Base-by-base conservation (phyloP, 1,140 invertebrate species). In the Bilobella aurantiaca region DNA sequence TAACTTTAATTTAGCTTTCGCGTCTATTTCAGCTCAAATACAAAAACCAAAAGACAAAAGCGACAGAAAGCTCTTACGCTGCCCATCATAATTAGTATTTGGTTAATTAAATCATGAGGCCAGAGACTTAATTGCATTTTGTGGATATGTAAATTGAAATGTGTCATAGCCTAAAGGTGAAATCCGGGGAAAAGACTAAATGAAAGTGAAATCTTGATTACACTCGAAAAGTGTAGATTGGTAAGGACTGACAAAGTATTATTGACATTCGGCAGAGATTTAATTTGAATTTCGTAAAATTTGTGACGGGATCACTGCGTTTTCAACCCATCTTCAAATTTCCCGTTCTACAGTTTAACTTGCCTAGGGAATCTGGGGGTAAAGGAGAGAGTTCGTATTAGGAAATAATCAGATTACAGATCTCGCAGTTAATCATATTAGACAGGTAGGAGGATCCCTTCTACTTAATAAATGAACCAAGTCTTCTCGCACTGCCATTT, bases 381-480 rank as follows among this genome's bases (percentile, higher is more conserved):
- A 42, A 46, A 64, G 37, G 64, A 46, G 37, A 60, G 64, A 60
- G 47, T n/a, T n/a, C n/a, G 63, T 30, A 34, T 53, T 42, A 61
- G 37, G 42, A 30, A 58, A 59, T 58, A 59, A 46, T 58, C 29
- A 60, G 64, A 61, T 53, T 53, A 53, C 14, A 64, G 62, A 64
- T 32, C 49, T 34, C 31, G 3, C 30, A 32, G 29, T 53, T 64
- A 64, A 64, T 64, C 49, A 64, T 57, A 64, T 64, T 64, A 64
- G 32, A 56, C 62, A 64, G 62, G 62, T 64, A 58, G 62, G 21
- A 64, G 32, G 56, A 53, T 53, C 49, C 12, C 8, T 8, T 42
- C 37, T 42, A 42, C 37, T 42, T 42, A 53, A 8, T 53, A 53
- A 53, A 16, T 12, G 23, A 53, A 12, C 3, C 49, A 8, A 42